Percentiles rank a stretch among this genome's conserved stretches.
These are phyloP conservation scores for Polymixis flavicincta DNA, from an alignment of 2,888 invertebrate species.

Conservation along the genomic window DNA sequence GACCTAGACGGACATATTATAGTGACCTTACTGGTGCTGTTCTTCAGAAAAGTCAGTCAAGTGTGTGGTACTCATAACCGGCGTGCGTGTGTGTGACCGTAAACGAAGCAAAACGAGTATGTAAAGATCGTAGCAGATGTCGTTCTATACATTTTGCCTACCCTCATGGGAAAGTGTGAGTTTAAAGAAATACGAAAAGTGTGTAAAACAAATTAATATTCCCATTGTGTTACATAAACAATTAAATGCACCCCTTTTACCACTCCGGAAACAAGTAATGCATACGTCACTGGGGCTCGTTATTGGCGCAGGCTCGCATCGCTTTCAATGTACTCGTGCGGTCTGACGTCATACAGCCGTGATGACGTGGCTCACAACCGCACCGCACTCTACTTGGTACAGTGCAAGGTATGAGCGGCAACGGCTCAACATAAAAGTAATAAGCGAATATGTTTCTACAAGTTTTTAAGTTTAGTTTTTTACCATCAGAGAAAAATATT, in stretches of 20 bases:
- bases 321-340: conserved; percentile 57
- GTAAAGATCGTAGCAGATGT: no score
- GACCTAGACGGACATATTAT: no score
- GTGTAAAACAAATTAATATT: neutral
- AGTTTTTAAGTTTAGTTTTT: neutral
- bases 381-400: conserved; percentile 31
- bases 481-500: no score
- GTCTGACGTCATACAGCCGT: conserved; percentile 57
- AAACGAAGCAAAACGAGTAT: no score
- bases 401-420: neutral
- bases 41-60: no score
- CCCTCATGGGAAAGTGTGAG: no score
- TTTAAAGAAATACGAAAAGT: neutral
- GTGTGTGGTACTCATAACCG: no score
- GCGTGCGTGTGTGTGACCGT: no score
- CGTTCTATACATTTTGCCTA: no score
- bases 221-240: neutral
- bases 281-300: conserved; percentile 57
- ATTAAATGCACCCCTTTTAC: conserved; percentile 8
- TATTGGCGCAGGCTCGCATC: conserved; percentile 56
- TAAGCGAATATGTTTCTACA: neutral
- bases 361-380: conserved; percentile 56
- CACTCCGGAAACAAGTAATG: conserved; percentile 30
- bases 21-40: no score
- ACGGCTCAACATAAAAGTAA: neutral